Evolutionary conservation across 2,888 invertebrate genomes (phyloP), one percentile per base, ranked within the genome.

Genomic region (Xestoiulus laeticollis): DNA sequence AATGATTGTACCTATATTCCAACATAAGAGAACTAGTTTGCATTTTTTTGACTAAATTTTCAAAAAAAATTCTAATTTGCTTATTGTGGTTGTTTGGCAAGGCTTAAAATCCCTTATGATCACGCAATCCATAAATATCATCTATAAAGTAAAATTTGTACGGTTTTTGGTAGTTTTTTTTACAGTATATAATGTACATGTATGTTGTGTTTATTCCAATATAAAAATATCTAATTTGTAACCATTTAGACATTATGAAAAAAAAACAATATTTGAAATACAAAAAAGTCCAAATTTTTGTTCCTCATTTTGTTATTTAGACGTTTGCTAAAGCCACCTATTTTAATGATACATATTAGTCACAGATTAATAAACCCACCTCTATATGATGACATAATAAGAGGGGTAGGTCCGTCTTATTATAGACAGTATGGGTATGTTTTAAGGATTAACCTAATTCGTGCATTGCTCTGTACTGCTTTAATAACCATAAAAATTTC

Each of bases 371-470:
- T 68, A 68, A 68, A 68, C 26, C 68, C 68, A 8, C 6, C 68
- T 68, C 8, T n/a, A n/a, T n/a, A 26, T 26, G 68, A 26, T 68
- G 68, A 68, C 68, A 68, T 68, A 68, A 68, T 68, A 68, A 68
- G 68, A 68, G 68, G 68, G 68, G 68, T 68, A 68, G 68, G 68
- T 26, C 26, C 68, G 68, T 0, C 26, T 26, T 68, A 26, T 68
- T 26, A 26, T 68, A 10, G 68, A 68, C 68, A 68, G 10, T 26
- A 68, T 26, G 68, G 10, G 26, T 68, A 68, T 68, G 68, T 68
- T 68, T 68, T 68, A 8, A 5, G 68, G 68, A 68, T 68, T 68
- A 68, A 68, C 68, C 68, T 68, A 68, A 68, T 68, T 68, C 68
- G 68, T 68, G 68, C 26, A 68, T 68, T 26, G 22, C 12, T 22